phyloP scores from a whole-genome alignment of 2,888 invertebrate genomes.

The Acanthosepion lycidas region DNA sequence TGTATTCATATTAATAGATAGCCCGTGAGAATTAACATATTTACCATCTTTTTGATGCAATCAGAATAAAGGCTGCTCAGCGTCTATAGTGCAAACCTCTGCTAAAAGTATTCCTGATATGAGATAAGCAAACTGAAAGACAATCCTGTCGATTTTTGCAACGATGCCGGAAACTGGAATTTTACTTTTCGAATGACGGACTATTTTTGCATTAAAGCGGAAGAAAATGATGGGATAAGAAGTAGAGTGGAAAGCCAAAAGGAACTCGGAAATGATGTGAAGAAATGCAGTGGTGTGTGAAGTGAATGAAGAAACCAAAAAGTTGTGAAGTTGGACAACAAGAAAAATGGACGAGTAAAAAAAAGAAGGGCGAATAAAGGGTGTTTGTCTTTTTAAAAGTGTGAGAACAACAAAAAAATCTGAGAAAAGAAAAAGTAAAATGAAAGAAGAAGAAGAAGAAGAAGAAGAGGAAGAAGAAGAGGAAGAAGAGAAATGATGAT shows the following conservation, averaged over 20 bases:
- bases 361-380: neutral
- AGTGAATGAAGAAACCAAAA: too few relatives aligned
- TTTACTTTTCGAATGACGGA: neutral
- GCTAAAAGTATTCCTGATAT: neutral
- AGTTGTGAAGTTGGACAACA: neutral
- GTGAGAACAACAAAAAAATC: neutral
- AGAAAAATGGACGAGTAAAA: neutral
- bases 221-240: constrained; percentile 9
- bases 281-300: neutral
- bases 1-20: neutral
- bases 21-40: neutral
- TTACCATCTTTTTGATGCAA: neutral
- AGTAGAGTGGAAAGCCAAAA: neutral
- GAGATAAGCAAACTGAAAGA: neutral
- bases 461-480: neutral
- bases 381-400: too few relatives aligned
- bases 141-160: neutral
- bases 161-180: neutral
- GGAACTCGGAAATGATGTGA: neutral
- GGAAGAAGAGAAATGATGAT: neutral
- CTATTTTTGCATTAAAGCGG: neutral
- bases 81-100: neutral
- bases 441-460: neutral
- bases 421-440: neutral
- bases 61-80: neutral